phyloP scores from a whole-genome alignment of 1,140 invertebrate genomes.

The Hypsibius dujardini region DNA sequence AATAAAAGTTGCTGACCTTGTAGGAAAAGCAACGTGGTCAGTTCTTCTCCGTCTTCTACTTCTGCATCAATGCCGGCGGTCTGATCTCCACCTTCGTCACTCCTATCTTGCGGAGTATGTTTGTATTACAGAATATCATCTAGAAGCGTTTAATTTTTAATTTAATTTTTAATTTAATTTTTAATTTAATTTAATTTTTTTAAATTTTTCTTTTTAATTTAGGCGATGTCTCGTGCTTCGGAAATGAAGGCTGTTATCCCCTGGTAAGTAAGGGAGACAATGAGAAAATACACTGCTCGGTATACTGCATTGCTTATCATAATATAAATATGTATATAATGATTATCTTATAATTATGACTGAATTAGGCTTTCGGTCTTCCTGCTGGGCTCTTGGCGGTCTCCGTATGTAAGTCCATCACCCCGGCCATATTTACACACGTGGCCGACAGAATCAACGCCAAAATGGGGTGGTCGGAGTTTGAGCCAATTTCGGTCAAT shows the following conservation, averaged over 20 bases:
- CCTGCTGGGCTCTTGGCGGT: slow-evolving; percentile 66
- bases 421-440: too few species aligned
- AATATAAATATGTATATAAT: too few species aligned
- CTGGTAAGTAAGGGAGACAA: slow-evolving; percentile 30
- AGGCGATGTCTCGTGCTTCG: slow-evolving; percentile 62
- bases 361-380: slow-evolving; percentile 55
- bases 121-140: background rate
- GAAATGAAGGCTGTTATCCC: slow-evolving; percentile 59
- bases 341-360: background rate
- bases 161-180: slow-evolving; percentile 27
- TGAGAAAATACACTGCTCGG: too few species aligned
- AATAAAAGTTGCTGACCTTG: slow-evolving; percentile 19
- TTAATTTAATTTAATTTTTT: slow-evolving; percentile 26
- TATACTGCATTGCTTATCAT: too few species aligned
- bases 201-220: too few species aligned
- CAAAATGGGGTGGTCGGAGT: too few species aligned
- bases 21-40: slow-evolving; percentile 45
- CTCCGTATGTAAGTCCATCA: slow-evolving; percentile 33
- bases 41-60: slow-evolving; percentile 86
- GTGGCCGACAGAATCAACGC: too few species aligned
- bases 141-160: slow-evolving; percentile 6
- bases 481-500: too few species aligned
- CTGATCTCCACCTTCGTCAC: slow-evolving; percentile 73
- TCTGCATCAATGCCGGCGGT: slow-evolving; percentile 77
- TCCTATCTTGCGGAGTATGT: slow-evolving; percentile 49